Evolutionary conservation across 2,113 vertebrate genomes (phyloP).

Genomic region (Stigmatopora nigra): DNA sequence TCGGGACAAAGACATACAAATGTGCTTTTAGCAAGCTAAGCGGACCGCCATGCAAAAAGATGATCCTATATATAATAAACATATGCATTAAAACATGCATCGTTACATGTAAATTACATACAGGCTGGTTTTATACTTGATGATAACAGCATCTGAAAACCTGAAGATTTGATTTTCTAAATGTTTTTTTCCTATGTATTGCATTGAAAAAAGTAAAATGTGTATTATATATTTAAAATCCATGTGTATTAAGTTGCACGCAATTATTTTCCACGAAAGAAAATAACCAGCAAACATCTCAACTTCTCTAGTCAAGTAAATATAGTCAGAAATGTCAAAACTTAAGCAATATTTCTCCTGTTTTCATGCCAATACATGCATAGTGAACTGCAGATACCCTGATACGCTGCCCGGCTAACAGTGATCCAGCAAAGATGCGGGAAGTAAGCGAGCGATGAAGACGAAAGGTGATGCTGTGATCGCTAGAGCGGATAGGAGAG

Average conservation of each 20-base stretch:
- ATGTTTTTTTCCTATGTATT: too few species aligned
- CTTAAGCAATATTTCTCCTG: neutral
- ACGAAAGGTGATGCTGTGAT: slow-evolving; percentile 25
- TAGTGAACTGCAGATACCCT: slow-evolving; percentile 43
- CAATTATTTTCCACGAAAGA: too few species aligned
- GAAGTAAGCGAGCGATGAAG: slow-evolving; percentile 34
- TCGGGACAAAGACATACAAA: neutral
- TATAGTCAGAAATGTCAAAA: too few species aligned
- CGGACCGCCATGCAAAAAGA: slow-evolving; percentile 6
- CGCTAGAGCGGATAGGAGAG: slow-evolving; percentile 39
- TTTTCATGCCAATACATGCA: slow-evolving; percentile 33
- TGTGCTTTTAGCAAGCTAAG: neutral
- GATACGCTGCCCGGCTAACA: slow-evolving; percentile 31
- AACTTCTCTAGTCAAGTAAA: too few species aligned
- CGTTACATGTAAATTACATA: neutral
- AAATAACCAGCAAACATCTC: too few species aligned
- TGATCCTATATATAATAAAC: neutral
- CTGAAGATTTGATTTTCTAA: too few species aligned
- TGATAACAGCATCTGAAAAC: too few species aligned
- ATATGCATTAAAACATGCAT: neutral
- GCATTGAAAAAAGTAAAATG: too few species aligned
- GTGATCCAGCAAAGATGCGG: slow-evolving; percentile 41
- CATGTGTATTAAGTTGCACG: too few species aligned
- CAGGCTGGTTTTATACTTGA: neutral
- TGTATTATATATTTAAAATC: too few species aligned